Evolutionary conservation across 2,797 vertebrate genomes (phyloP).

Genomic region (Pelochelys cantorii): DNA sequence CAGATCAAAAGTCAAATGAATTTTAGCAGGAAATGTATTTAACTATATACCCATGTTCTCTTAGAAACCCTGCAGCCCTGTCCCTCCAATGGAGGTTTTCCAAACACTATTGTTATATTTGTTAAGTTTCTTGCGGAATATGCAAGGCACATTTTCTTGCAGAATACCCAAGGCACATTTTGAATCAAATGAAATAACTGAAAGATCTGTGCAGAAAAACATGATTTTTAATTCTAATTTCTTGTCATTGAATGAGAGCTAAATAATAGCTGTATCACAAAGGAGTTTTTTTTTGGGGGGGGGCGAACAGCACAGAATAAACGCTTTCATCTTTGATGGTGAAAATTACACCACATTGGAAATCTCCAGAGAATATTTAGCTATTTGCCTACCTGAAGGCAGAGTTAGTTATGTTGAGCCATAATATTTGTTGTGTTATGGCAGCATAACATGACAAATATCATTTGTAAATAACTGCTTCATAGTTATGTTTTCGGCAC

Average conservation of each 20-base stretch:
- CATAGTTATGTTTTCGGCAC: not conserved
- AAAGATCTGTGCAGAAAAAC: not conserved
- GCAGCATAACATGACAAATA: not conserved
- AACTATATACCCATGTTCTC: not conserved
- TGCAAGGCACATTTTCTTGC: not conserved
- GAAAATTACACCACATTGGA: not conserved
- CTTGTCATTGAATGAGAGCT: not conserved
- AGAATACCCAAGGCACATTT: not conserved
- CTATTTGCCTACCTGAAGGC: not conserved
- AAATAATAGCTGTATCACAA: accelerated
- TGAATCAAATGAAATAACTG: not conserved
- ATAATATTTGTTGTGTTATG: not conserved
- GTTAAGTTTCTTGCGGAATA: not conserved
- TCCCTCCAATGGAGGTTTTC: not conserved
- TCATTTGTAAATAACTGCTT: not conserved
- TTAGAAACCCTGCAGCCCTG: not conserved
- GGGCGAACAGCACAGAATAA: not conserved
- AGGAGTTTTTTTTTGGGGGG: not conserved
- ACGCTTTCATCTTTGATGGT: not conserved
- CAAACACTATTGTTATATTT: not conserved
- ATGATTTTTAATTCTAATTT: not conserved
- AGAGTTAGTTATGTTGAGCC: not conserved
- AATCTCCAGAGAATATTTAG: not conserved
- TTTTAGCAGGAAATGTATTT: not conserved
- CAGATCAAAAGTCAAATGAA: not conserved